Evolutionary conservation across 1,140 invertebrate genomes (phyloP), one percentile per base, ranked within the genome.

Genomic region (Lordiphosa mommai): DNA sequence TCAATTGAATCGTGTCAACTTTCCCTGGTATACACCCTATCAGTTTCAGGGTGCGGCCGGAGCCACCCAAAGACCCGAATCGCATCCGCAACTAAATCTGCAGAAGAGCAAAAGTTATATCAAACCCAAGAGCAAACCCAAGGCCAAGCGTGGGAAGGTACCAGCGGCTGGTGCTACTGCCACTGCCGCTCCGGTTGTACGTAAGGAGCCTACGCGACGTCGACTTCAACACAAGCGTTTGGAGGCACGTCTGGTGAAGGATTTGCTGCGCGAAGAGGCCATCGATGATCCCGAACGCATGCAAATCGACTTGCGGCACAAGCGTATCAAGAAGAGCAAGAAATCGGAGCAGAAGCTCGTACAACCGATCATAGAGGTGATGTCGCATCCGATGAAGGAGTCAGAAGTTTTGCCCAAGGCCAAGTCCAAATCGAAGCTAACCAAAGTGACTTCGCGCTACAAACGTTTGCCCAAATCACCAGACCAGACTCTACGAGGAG

Each of bases 241-340:
- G 30, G 56, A 49, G 32, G 37, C 41, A 5, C 72, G 56, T 2
- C 5, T 55, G 2, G 37, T 14, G 8, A 52, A 52, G 9, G 34
- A 66, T 4, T 5, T 63, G 34, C 29, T 41, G 3, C 56, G 41
- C 4, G 61, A 71, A 6, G 70, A 71, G 33, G 61, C 57, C 3
- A 74, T 80, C 36, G 74, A 80, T 13, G 51, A 61, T 3, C 57
- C 72, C 5, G 38, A 61, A 0, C 49, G 55, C 7, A 9, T 80
- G n/a, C 5, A 69, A 12, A 0, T 3, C 1, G n/a, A 41, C 20
- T 30, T 48, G 3, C 33, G 27, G 0, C 5, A 8, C 13, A 37
- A 4, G 1, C 14, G 50, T 2, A 13, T 32, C 0, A 57, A 52
- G 36, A 3, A 16, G 20, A 13, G 8, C 4, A 23, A 5, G 0